These are phyloP conservation scores for Procavia capensis DNA, from an alignment of 2,113 vertebrate species.

Conservation along the genomic window DNA sequence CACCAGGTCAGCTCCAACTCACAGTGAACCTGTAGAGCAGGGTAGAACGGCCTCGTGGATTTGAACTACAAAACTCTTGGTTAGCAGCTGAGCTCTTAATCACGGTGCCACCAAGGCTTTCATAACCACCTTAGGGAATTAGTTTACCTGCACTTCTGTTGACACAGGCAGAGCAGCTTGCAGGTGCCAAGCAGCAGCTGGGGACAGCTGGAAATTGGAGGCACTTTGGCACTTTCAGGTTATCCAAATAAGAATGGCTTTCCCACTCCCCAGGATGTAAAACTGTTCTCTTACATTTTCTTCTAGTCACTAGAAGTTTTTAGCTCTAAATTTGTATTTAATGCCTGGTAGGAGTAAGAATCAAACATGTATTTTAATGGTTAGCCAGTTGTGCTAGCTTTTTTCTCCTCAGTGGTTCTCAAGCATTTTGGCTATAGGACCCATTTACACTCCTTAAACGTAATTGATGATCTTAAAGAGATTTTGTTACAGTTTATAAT, in stretches of 20 bases:
- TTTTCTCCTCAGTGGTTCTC: neutral
- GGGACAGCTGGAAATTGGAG: too few relatives aligned
- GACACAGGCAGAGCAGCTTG: too few relatives aligned
- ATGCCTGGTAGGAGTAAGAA: neutral
- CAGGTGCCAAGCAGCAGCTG: neutral
- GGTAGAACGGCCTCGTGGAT: too few relatives aligned
- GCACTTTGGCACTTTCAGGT: too few relatives aligned
- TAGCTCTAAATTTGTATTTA: neutral
- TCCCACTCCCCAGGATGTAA: neutral
- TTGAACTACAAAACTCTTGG: too few relatives aligned
- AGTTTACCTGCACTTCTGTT: neutral
- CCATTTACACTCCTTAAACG: neutral
- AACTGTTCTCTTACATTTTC: neutral
- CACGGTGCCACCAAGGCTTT: too few relatives aligned
- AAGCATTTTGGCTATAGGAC: neutral
- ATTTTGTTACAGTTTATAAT: conserved; percentile 28
- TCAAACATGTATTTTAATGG: neutral
- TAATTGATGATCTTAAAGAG: neutral
- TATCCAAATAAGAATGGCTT: neutral
- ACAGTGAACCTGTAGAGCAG: too few relatives aligned
- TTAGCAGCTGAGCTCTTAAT: too few relatives aligned
- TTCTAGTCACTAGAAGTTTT: neutral
- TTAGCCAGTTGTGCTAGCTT: neutral
- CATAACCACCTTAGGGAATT: neutral
- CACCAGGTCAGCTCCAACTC: too few relatives aligned